These are phyloP conservation scores for Drosophila pandora DNA, from an alignment of 1,140 invertebrate genomes.

Conservation along the genomic window DNA sequence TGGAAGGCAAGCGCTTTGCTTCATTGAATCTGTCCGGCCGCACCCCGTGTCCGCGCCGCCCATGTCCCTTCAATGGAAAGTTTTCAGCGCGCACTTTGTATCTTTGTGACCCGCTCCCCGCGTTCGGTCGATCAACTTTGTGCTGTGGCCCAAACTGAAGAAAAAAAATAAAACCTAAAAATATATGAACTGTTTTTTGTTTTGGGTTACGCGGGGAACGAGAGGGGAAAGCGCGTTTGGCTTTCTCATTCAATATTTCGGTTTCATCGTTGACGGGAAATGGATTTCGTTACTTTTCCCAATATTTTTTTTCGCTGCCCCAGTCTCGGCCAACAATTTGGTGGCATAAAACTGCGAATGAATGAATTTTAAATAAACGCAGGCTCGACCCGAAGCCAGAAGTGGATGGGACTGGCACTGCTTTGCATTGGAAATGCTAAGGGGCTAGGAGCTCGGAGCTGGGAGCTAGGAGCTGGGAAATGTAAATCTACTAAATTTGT, in stretches of 20 bases:
- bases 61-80: slow-evolving; percentile 46
- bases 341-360: slow-evolving; percentile 65
- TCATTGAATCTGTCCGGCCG: slow-evolving; percentile 32
- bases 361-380: slow-evolving; percentile 76
- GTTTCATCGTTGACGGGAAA: slow-evolving; percentile 70
- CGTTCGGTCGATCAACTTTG: slow-evolving; percentile 39
- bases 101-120: slow-evolving; percentile 4
- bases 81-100: slow-evolving; percentile 36
- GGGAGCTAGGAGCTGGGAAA: slow-evolving; percentile 30
- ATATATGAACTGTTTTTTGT: slow-evolving; percentile 58
- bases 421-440: slow-evolving; percentile 73
- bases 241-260: slow-evolving; percentile 70
- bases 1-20: slow-evolving; percentile 45
- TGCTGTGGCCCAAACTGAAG: slow-evolving; percentile 48
- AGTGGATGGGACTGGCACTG: slow-evolving; percentile 43
- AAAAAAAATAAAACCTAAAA: slow-evolving; percentile 48
- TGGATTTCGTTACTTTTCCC: slow-evolving; percentile 47
- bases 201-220: background rate
- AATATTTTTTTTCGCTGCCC: slow-evolving; percentile 10
- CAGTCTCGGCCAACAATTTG: slow-evolving; percentile 49
- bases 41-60: background rate
- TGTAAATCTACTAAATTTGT: slow-evolving; percentile 73
- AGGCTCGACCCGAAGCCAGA: slow-evolving; percentile 27
- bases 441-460: slow-evolving; percentile 15
- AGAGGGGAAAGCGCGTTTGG: slow-evolving; percentile 3